Evolutionary conservation across 2,797 vertebrate species (phyloP).

Genomic region (Amniataba percoides): DNA sequence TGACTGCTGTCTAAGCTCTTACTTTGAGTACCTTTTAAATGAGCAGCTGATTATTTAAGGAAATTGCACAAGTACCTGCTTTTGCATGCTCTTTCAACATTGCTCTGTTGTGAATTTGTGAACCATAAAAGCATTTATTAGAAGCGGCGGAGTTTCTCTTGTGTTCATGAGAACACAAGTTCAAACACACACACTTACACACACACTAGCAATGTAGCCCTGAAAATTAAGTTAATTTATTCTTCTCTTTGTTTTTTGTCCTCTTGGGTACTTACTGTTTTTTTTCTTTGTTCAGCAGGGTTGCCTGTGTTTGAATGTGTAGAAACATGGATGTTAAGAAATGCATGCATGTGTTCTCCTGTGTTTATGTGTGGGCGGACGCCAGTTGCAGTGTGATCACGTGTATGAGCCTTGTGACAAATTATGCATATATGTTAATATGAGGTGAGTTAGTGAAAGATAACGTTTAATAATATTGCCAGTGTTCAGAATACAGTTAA

Average conservation of each 20-base stretch:
- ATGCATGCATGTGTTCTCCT: background rate
- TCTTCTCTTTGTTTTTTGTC: conserved; percentile 28
- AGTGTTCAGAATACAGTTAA: background rate
- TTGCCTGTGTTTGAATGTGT: conserved; percentile 6
- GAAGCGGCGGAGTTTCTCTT: conserved; percentile 14
- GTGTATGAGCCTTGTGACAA: conserved; percentile 15
- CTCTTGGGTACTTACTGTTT: conserved; percentile 11
- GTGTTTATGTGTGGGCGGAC: conserved; percentile 19
- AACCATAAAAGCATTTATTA: conserved; percentile 31
- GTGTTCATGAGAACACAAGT: conserved; percentile 17
- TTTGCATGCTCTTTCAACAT: conserved; percentile 20
- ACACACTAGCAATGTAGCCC: background rate
- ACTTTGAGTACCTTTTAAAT: conserved; percentile 44
- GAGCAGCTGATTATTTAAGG: conserved; percentile 48
- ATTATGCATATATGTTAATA: conserved; percentile 10
- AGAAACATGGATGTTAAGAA: conserved; percentile 11
- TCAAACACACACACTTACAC: conserved; percentile 7
- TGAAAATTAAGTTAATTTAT: conserved; percentile 33
- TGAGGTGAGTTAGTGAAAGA: background rate
- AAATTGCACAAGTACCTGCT: background rate
- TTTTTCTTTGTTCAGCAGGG: conserved; percentile 5
- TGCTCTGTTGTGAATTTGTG: conserved; percentile 17
- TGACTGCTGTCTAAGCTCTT: conserved; percentile 13
- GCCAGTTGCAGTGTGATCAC: conserved; percentile 11
- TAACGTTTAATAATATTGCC: background rate